phyloP scores from a whole-genome alignment of 2,888 invertebrate species.

The Melipona beecheii region DNA sequence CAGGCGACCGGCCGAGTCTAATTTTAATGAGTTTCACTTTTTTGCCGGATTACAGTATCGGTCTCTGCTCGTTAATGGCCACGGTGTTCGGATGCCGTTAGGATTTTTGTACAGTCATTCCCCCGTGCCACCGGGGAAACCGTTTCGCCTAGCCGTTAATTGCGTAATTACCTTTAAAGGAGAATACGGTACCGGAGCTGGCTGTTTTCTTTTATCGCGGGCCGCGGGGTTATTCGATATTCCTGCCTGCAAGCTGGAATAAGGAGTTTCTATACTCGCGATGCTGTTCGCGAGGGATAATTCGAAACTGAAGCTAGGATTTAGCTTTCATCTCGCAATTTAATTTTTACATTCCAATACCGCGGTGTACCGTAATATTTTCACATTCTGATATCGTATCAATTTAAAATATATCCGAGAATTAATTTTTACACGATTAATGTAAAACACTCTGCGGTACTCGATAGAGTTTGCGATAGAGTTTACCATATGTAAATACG shows the following conservation, averaged over 20 bases:
- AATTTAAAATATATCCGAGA: not conserved
- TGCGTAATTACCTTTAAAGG: slow-evolving; percentile 46
- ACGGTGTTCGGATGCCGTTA: slow-evolving; percentile 28
- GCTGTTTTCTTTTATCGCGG: slow-evolving; percentile 21
- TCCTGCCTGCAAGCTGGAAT: not conserved
- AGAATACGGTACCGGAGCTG: slow-evolving; percentile 5
- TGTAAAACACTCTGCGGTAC: not conserved
- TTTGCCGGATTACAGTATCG: slow-evolving; percentile 2
- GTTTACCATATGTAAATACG: too few relatives aligned
- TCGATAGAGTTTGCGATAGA: not conserved
- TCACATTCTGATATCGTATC: not conserved
- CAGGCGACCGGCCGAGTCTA: slow-evolving; percentile 8
- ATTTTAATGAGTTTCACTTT: slow-evolving; percentile 47
- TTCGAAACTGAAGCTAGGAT: not conserved
- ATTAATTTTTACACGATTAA: not conserved
- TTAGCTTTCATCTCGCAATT: accelerated
- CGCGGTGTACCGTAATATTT: too few relatives aligned
- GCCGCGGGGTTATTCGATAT: slow-evolving; percentile 4
- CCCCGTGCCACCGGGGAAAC: slow-evolving; percentile 12
- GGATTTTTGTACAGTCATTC: slow-evolving; percentile 31
- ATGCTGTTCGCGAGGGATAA: too few relatives aligned
- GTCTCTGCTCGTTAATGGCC: slow-evolving; percentile 36
- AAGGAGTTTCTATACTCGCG: too few relatives aligned
- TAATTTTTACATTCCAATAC: not conserved
- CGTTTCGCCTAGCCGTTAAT: slow-evolving; percentile 32